Conservation (phyloP, 2,113 vertebrate genomes). For the Recurvirostra avosetta region DNA sequence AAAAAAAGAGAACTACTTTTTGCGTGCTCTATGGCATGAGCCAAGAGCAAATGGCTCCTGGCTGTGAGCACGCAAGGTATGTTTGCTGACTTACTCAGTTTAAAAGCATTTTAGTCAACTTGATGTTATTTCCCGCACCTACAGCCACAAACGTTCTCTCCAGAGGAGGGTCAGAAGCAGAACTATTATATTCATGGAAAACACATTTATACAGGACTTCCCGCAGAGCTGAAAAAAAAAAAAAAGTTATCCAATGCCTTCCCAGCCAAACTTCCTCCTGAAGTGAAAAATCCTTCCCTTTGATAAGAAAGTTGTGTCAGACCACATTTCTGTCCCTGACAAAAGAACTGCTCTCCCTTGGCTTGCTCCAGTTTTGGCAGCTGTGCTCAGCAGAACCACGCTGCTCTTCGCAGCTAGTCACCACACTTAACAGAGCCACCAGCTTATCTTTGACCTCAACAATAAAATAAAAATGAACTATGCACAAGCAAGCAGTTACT, state of each 20-base stretch:
- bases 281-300: slow-evolving; percentile 47
- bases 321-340: not conserved
- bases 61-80: not conserved
- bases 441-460: not conserved
- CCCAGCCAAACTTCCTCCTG: slow-evolving; percentile 39
- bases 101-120: slow-evolving; percentile 14
- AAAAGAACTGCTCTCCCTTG: not conserved
- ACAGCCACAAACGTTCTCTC: not conserved
- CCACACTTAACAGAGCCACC: not conserved
- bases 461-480: not conserved
- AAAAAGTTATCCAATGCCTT: not conserved
- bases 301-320: slow-evolving; percentile 33
- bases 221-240: not conserved
- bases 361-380: not conserved
- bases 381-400: not conserved
- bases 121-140: not conserved
- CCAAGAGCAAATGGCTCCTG: slow-evolving; percentile 17
- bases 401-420: not conserved
- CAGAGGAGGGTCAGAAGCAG: not conserved
- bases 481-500: not conserved
- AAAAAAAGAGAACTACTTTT: not conserved
- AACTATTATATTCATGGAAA: slow-evolving; percentile 8
- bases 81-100: not conserved
- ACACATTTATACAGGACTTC: slow-evolving; percentile 14
- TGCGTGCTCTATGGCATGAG: not conserved